Evolutionary conservation across 2,888 invertebrate species (phyloP).

Genomic region (Gasteruption jaculator): DNA sequence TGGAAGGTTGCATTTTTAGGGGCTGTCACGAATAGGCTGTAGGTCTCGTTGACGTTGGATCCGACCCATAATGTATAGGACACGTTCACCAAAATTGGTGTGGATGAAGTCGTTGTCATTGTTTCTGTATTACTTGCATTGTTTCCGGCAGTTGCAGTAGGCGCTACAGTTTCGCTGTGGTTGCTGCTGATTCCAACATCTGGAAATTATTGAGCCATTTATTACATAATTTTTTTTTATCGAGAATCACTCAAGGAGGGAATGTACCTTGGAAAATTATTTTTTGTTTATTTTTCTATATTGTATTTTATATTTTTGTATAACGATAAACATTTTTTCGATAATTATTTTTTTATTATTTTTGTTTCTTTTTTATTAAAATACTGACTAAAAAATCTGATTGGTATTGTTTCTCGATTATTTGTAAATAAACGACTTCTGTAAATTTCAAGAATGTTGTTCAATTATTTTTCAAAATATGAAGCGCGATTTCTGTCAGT

Average conservation of each 20-base stretch:
- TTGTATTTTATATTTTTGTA: neutral
- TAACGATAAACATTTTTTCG: neutral
- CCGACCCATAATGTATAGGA: constrained; percentile 88
- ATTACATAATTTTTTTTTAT: constrained; percentile 7
- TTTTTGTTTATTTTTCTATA: constrained; percentile 6
- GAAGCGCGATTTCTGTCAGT: too few species aligned
- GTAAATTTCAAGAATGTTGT: too few species aligned
- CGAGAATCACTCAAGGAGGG: neutral
- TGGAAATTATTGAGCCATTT: constrained; percentile 23
- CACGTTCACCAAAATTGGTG: constrained; percentile 56
- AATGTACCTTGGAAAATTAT: neutral
- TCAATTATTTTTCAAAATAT: too few species aligned
- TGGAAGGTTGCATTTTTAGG: constrained; percentile 67
- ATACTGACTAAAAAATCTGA: too few species aligned
- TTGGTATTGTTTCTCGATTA: too few species aligned
- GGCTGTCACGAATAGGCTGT: constrained; percentile 71
- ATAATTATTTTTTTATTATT: neutral
- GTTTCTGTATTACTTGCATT: constrained; percentile 20
- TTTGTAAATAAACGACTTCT: too few species aligned
- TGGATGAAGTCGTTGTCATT: constrained; percentile 15
- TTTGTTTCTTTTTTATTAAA: too few species aligned
- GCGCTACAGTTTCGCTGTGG: constrained; percentile 25
- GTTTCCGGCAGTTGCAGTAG: constrained; percentile 20
- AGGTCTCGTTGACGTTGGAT: constrained; percentile 77
- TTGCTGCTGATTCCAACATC: constrained; percentile 29